Evolutionary conservation across 2,113 vertebrate genomes (phyloP), one percentile per base, ranked within the genome.

Genomic region (Hassar affinis): DNA sequence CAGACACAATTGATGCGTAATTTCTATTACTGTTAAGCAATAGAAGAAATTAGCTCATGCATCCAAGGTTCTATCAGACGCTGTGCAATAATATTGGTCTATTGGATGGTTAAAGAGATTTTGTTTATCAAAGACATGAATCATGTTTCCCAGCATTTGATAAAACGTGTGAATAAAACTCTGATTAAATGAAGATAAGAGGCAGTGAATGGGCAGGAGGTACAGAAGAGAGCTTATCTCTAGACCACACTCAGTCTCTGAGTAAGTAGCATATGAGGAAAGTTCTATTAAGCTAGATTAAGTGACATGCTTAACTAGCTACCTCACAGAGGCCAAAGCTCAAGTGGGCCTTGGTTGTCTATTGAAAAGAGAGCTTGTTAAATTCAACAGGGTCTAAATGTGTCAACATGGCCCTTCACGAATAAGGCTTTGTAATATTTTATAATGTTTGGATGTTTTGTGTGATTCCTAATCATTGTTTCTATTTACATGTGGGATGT

Each of bases 271-370:
- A 85, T 88, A 86, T 86, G 76, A 87, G 75, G 75, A 57, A 64
- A 76, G 62, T 87, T 87, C 86, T 85, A 89, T 88, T 89, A 85
- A 79, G 78, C 51, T 54, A 81, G 85, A 87, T 88, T 84, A 89
- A 89, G 86, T 83, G 83, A 85, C 81, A 83, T 68, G 77, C 61
- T 82, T 86, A 85, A 86, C 80, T 78, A 86, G 76, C 52, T 81
- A 77, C 81, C 72, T 82, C 56, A 80, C 78, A 68, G 78, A 78
- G 80, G 84, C 76, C 84, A 62, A 45, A 85, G 78, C 80, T 86
- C 74, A 84, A 86, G 85, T 87, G 86, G 79, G 72, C 42, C 51
- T 85, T 17, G 74, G 61, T 78, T 81, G 79, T 79, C 81, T 66
- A 86, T 64, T 82, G 76, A 85, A 85, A 68, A 68, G 51, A 57